Evolutionary conservation across 2,888 invertebrate genomes (phyloP), one percentile per base, ranked within the genome.

Genomic region (Phyllotreta cruciferae): DNA sequence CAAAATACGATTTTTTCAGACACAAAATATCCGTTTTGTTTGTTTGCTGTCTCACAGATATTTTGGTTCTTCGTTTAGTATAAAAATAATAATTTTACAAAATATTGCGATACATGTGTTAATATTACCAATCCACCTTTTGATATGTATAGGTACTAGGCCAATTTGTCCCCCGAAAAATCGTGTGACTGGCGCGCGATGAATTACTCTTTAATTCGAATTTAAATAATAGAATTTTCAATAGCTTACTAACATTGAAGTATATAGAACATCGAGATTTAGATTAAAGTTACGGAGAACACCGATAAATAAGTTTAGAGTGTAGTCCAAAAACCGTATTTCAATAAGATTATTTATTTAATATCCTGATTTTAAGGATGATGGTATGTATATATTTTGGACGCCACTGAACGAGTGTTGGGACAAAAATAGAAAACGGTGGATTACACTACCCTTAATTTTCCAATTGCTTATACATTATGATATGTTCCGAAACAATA

Each of bases 101-200:
- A 75, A 77, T 77, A 78, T 70, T 77, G 77, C 79, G 79, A 78
- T 79, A 78, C 79, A 69, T 73, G 71, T 76, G 76, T 77, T 77
- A 76, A 70, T 69, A 71, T 64, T 70, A 68, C 58, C 66, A 72
- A 24, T 76, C 78, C 77, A 78, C 77, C 77, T 65, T 24, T 24
- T 24, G 24, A 24, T 24, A 24, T 24, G 24, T 78, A 78, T 78
- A 78, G 78, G 78, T 78, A 44, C 36, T 52, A 78, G 77, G 78
- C 77, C 77, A 69, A 63, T 69, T 69, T 56, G 68, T 72, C 69
- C 71, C 71, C 63, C 69, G 64, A 42, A 50, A 58, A 37, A 44
- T 68, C 5, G 10, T 34, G 6, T 36, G 11, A 37, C 56, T 66
- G 71, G 70, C 72, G 72, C 74, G 74, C 74, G 73, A 70, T 64